A percentile compares a stretch with the other conserved stretches of the same genome.
These are phyloP conservation scores for Drosophila vallismaia DNA, from an alignment of 2,888 invertebrate species.

Conservation along the genomic window DNA sequence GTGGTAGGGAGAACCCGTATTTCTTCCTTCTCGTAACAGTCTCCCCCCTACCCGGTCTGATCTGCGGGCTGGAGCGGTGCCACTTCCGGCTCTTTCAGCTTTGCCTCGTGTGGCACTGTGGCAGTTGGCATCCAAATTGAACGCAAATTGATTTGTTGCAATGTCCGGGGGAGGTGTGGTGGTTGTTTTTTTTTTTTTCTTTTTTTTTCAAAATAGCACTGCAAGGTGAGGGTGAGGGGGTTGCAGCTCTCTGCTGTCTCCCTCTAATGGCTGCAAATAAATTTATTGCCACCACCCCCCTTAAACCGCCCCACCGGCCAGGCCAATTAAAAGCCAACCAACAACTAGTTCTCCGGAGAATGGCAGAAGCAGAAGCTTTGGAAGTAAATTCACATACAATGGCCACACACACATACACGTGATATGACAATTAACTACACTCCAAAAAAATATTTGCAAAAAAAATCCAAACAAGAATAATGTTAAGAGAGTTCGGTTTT, in stretches of 20 bases:
- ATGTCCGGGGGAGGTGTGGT: conserved; percentile 9
- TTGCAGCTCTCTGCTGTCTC: neutral
- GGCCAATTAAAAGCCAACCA: conserved; percentile 29
- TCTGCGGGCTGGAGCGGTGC: conserved; percentile 9
- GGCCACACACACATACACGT: neutral
- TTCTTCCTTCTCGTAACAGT: neutral
- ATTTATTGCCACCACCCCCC: conserved; percentile 25
- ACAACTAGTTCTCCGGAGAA: conserved; percentile 15
- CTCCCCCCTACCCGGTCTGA: neutral
- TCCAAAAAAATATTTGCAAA: neutral
- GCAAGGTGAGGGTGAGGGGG: neutral
- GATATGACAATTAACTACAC: neutral
- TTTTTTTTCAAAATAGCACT: neutral
- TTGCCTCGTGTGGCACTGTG: conserved; percentile 34
- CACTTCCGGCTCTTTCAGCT: conserved; percentile 42
- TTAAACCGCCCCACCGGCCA: neutral
- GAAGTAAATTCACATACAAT: conserved; percentile 8
- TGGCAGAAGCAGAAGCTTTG: conserved; percentile 11
- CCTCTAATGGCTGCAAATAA: conserved; percentile 66
- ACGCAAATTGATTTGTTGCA: conserved; percentile 72
- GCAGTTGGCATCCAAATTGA: conserved; percentile 48
- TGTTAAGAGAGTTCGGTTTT: too few relatives aligned
- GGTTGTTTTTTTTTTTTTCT: neutral
- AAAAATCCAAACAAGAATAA: too few relatives aligned
- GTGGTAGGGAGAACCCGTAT: conserved; percentile 17